These are phyloP conservation scores for Loriculus beryllinus DNA, from an alignment of 2,797 vertebrate genomes.

Conservation along the genomic window DNA sequence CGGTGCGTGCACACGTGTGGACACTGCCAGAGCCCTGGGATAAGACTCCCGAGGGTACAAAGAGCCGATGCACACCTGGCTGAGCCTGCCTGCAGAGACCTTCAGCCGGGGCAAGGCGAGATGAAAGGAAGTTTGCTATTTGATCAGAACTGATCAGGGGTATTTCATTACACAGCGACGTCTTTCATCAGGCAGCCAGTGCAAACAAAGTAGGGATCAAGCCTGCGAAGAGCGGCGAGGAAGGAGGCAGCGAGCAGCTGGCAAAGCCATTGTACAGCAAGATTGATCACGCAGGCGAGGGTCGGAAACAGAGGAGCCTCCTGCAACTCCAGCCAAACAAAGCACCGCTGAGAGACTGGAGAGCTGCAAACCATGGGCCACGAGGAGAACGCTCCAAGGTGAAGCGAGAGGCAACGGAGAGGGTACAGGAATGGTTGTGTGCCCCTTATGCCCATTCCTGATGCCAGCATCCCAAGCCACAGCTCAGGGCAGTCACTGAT, in stretches of 20 bases:
- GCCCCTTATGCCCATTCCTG: fast-evolving
- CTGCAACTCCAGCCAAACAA: not conserved
- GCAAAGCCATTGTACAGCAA: not conserved
- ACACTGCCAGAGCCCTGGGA: not conserved
- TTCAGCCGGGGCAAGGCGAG: not conserved
- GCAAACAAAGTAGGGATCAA: constrained; percentile 41
- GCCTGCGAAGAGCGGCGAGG: not conserved
- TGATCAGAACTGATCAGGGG: constrained; percentile 71
- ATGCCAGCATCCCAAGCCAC: fast-evolving
- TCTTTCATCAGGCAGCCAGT: constrained; percentile 70
- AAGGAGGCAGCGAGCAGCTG: not conserved
- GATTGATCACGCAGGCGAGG: not conserved
- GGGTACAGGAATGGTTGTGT: fast-evolving
- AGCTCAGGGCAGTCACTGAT: not conserved
- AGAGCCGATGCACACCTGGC: constrained; percentile 24
- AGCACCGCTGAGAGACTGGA: not conserved
- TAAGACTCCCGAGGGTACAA: not conserved
- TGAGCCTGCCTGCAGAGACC: not conserved
- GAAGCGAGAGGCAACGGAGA: not conserved
- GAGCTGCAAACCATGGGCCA: not conserved
- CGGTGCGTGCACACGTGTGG: not conserved
- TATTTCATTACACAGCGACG: constrained; percentile 71
- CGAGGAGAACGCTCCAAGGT: not conserved
- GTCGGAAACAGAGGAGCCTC: not conserved
- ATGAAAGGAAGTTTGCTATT: constrained; percentile 54